A percentile compares a stretch with the other conserved stretches of the same genome.
Evolutionary conservation across 1,140 invertebrate species (phyloP).

Genomic region (Riptortus pedestris): DNA sequence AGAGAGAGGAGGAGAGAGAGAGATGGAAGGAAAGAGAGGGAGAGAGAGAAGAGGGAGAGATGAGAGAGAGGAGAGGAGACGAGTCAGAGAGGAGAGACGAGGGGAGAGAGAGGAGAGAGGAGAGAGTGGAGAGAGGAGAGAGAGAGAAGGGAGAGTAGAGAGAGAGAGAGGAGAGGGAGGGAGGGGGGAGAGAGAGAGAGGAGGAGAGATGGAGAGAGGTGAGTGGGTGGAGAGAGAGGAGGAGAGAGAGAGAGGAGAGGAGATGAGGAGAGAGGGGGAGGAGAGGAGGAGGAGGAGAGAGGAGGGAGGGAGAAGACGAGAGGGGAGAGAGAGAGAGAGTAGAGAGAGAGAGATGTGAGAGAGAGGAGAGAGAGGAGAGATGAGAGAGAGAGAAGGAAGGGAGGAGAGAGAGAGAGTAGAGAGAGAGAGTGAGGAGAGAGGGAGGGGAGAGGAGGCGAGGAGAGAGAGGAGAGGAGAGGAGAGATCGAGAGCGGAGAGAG

Average conservation of each 20-base stretch:
- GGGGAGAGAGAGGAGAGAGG: not conserved
- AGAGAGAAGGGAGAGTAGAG: too few relatives aligned
- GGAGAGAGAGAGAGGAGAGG: too few relatives aligned
- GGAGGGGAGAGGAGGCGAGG: slow-evolving; percentile 37
- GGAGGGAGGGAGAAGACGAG: not conserved
- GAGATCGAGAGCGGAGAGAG: not conserved
- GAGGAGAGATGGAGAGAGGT: too few relatives aligned
- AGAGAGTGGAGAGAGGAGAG: too few relatives aligned
- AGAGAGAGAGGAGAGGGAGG: too few relatives aligned
- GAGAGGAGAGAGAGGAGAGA: not conserved
- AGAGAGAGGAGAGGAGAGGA: not conserved
- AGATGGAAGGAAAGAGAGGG: slow-evolving; percentile 45
- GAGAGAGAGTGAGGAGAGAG: slow-evolving; percentile 38
- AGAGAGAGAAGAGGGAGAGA: not conserved
- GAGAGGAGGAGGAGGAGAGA: not conserved
- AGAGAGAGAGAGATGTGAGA: not conserved
- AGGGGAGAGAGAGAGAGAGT: not conserved
- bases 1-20: not conserved
- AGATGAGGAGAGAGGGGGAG: not conserved
- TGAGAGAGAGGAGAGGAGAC: not conserved
- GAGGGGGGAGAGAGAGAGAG: too few relatives aligned
- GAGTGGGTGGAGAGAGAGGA: too few relatives aligned
- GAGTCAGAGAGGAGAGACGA: not conserved
- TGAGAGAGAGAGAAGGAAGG: not conserved
- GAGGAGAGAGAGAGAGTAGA: not conserved